Evolutionary conservation across 2,888 invertebrate species (phyloP), one percentile per base, ranked within the genome.

Genomic region (Pristionchus entomophagus): DNA sequence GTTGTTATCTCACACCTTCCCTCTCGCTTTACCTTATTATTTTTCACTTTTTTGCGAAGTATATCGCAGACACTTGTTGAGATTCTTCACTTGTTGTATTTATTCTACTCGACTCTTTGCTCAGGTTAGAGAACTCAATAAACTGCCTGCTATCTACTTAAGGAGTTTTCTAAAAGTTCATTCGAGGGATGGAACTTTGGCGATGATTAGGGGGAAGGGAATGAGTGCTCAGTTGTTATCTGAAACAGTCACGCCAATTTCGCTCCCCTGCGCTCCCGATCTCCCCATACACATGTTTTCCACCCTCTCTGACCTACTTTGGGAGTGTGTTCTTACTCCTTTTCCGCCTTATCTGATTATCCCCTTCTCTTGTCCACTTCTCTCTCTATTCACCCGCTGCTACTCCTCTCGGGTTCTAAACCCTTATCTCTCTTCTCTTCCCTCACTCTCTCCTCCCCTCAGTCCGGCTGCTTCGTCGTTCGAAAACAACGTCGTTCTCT

Each of bases 1-100:
- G 14, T 45, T 45, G 14, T 10, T 45, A 45, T 45, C 6, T 45
- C 14, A 10, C 45, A 45, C 14, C 6, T 45, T 45, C 14, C 45
- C 8, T 10, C 45, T 45, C 45, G 45, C 73, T 73, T 73, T 73
- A 73, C 22, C 35, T n/a, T n/a, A n/a, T n/a, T n/a, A 59, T 17
- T 65, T n/a, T 35, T 65, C 65, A 65, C 45, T 73, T 73, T 41
- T 8, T 26, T 41, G 38, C 26, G 38, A 73, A 41, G 14, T 32
- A 69, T 69, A 35, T 69, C 35, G 35, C 38, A 73, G 41, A 41
- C 32, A 14, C n/a, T 73, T 73, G 45, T 73, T 73, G 73, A 73
- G 73, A 73, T 73, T 73, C n/a, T n/a, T n/a, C 73, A 73, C 22
- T 73, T 41, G 73, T 73, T 73, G 73, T 73, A 73, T 73, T 73